Conservation (phyloP, 2,797 vertebrate species). For the Coranthus polyacanthus region DNA sequence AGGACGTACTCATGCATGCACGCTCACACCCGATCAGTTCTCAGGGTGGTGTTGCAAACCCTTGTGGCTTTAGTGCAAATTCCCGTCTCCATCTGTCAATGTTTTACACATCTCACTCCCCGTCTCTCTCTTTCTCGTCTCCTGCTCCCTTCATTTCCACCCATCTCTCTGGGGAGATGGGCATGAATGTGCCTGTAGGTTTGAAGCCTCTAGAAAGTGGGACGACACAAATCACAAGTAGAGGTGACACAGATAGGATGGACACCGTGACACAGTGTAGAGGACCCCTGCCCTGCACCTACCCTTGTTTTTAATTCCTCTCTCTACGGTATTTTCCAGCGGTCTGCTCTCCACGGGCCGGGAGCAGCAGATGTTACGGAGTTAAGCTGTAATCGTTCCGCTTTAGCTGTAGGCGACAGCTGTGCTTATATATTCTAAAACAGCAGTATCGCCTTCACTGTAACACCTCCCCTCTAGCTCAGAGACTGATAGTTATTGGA, state of each 20-base stretch:
- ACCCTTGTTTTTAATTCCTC: conserved; percentile 54
- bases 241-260: conserved; percentile 58
- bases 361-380: conserved; percentile 75
- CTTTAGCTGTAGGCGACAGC: conserved; percentile 71
- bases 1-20: conserved; percentile 6
- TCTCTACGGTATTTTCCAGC: conserved; percentile 43
- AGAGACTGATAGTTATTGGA: conserved; percentile 54
- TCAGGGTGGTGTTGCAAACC: conserved; percentile 26
- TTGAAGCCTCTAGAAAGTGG: conserved; percentile 50
- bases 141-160: conserved; percentile 38
- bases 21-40: conserved; percentile 17
- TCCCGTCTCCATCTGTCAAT: conserved; percentile 53
- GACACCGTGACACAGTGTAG: conserved; percentile 21
- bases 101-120: conserved; percentile 41
- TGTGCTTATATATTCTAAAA: conserved; percentile 75
- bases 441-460: conserved; percentile 54
- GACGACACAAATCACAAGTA: conserved; percentile 43
- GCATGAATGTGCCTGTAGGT: conserved; percentile 30
- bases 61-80: conserved; percentile 43
- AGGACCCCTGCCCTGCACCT: conserved; percentile 46
- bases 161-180: conserved; percentile 32
- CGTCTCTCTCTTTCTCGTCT: conserved; percentile 10
- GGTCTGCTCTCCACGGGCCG: conserved; percentile 29
- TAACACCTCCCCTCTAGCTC: conserved; percentile 29
- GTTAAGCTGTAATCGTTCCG: conserved; percentile 74